Base-by-base conservation (phyloP, 2,113 vertebrate genomes). In the Rhodinocichla rosea region DNA sequence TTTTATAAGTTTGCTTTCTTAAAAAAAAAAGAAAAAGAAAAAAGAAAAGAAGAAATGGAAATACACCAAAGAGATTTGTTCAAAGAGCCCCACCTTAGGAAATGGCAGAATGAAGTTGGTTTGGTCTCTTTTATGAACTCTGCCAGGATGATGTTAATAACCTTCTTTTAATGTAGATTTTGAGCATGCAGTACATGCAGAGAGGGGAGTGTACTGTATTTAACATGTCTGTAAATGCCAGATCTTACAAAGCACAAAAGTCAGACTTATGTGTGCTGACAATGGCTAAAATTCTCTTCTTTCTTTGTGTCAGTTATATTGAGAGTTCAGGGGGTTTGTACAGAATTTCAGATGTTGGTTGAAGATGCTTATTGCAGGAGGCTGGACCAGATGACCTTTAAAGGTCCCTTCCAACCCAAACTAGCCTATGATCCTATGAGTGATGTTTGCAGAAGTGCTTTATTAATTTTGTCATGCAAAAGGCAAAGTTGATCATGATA, bases 1-100 rank as follows among this genome's bases (percentile, higher is more conserved):
- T 96, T 97, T 95, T 93, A 92, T 95, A 95, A 92, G 60, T 96
- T 95, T 94, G 80, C 76, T 90, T 85, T 42, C 30, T 27, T 21
- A 12, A 24, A 49, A 44, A 65, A 64, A 60, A 77, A 50, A 73
- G 22, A 22, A 39, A 52, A 50, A 69, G 3, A 52, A 68, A 35
- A 64, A 67, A 32, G 30, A 50, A 10, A 75, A 60, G 30, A 90
- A 89, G 71, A 77, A 89, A 90, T 81, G 30, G 64, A 90, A 97
- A 92, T 90, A 57, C 92, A 92, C 82, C 89, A 96, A 94, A 95
- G 73, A 49, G 60, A 30, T 90, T 86, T 89, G 55, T 90, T 94
- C 95, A 96, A 93, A 94, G 89, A 83, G 14, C 56, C 12, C 80
- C 92, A 75, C 73, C 91, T 94, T 81, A 92, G 91, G 92, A 95